Evolutionary conservation across 2,888 invertebrate genomes (phyloP).

Genomic region (Podotricha telesiphe): DNA sequence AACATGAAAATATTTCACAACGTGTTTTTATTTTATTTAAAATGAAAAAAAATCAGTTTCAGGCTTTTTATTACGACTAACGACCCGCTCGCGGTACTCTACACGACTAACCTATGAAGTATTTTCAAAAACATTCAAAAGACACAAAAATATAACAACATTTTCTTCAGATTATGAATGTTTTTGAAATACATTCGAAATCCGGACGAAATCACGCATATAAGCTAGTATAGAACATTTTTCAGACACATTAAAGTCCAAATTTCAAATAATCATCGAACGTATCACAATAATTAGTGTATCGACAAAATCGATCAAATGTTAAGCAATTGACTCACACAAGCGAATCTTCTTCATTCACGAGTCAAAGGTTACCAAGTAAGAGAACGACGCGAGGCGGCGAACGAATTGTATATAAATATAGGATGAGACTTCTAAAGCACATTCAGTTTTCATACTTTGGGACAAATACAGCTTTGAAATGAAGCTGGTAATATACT

Average conservation of each 20-base stretch:
- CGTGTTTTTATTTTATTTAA: too few relatives aligned
- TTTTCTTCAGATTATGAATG: too few relatives aligned
- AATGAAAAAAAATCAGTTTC: too few relatives aligned
- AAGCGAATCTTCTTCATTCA: conserved; percentile 51
- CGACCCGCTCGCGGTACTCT: too few relatives aligned
- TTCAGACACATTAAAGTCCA: too few relatives aligned
- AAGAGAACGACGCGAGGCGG: conserved; percentile 54
- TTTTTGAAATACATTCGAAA: too few relatives aligned
- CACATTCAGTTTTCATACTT: conserved; percentile 69
- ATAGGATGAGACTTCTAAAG: conserved; percentile 64
- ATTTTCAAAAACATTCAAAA: too few relatives aligned
- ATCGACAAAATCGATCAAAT: conserved; percentile 68
- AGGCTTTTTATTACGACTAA: too few relatives aligned
- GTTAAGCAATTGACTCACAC: conserved; percentile 66
- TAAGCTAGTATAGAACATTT: background rate
- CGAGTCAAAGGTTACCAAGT: conserved; percentile 79
- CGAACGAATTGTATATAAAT: conserved; percentile 81
- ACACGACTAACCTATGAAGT: too few relatives aligned
- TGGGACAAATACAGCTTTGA: conserved; percentile 63
- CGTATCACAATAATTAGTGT: conserved; percentile 66
- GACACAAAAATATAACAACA: too few relatives aligned
- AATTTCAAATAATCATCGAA: conserved; percentile 27
- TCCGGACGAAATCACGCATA: too few relatives aligned
- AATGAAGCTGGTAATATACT: conserved; percentile 76
- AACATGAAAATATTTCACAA: too few relatives aligned